phyloP scores from a whole-genome alignment of 2,797 vertebrate species.

The Avahi laniger region DNA sequence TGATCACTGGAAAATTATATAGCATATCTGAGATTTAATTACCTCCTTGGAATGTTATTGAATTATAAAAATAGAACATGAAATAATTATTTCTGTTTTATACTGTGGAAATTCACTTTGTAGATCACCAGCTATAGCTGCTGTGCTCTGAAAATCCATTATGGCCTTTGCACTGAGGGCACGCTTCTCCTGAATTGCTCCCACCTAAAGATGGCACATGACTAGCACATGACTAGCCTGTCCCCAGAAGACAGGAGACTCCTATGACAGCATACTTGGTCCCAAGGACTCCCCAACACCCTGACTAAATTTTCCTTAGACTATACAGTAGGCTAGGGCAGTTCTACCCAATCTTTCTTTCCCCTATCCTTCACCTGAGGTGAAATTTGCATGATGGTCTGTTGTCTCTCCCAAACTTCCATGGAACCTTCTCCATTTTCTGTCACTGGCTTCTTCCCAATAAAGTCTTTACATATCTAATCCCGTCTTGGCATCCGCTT shows the following conservation, averaged over 20 bases:
- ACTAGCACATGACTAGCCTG: too few species aligned
- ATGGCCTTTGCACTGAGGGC: background rate
- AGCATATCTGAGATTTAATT: background rate
- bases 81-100: background rate
- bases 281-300: background rate
- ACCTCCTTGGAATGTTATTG: background rate
- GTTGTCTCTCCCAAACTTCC: background rate
- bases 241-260: background rate
- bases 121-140: background rate
- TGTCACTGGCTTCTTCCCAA: background rate
- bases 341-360: background rate
- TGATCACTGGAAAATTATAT: background rate
- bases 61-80: background rate
- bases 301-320: background rate
- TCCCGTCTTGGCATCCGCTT: background rate
- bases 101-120: background rate
- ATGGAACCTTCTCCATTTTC: background rate
- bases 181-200: too few species aligned
- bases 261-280: too few species aligned
- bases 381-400: background rate
- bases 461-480: background rate
- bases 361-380: background rate
- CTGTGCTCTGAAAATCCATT: background rate
- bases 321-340: background rate
- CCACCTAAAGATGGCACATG: too few species aligned